Percentiles rank a stretch among this genome's conserved stretches.
These are phyloP conservation scores for Craniophora ligustri DNA, from an alignment of 2,888 invertebrate species.

Conservation along the genomic window DNA sequence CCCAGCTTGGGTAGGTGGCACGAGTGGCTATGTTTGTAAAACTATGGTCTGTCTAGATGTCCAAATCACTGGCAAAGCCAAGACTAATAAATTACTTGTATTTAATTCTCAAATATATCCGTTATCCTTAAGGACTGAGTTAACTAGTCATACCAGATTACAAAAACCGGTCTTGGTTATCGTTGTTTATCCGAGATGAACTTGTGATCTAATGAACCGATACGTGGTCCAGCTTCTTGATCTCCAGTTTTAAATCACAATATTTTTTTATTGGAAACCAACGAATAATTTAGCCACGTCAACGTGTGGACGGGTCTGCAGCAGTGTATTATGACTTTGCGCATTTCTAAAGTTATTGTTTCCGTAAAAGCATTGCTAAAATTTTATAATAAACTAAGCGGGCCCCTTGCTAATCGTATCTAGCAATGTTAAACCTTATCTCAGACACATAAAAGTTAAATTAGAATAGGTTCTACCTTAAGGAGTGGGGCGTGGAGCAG, in stretches of 20 bases:
- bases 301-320: no score
- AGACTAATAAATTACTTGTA: background rate
- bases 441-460: slow-evolving; percentile 15
- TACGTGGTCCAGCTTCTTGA: no score
- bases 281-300: no score
- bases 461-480: slow-evolving; percentile 20
- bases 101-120: background rate
- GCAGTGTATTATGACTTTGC: slow-evolving; percentile 55
- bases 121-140: no score
- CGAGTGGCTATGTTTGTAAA: background rate
- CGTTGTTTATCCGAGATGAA: no score
- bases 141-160: no score
- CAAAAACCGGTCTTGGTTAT: no score
- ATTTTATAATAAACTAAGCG: slow-evolving; percentile 62
- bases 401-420: slow-evolving; percentile 25
- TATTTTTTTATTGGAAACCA: no score
- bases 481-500: slow-evolving; percentile 47
- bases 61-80: background rate
- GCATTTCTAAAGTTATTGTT: slow-evolving; percentile 67
- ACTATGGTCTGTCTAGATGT: no score
- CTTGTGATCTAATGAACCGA: no score
- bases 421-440: slow-evolving; percentile 34
- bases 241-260: no score
- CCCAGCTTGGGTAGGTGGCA: background rate
- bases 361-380: slow-evolving; percentile 72